These are phyloP conservation scores for Papilio glaucus DNA, from an alignment of 1,140 invertebrate species.

Conservation along the genomic window DNA sequence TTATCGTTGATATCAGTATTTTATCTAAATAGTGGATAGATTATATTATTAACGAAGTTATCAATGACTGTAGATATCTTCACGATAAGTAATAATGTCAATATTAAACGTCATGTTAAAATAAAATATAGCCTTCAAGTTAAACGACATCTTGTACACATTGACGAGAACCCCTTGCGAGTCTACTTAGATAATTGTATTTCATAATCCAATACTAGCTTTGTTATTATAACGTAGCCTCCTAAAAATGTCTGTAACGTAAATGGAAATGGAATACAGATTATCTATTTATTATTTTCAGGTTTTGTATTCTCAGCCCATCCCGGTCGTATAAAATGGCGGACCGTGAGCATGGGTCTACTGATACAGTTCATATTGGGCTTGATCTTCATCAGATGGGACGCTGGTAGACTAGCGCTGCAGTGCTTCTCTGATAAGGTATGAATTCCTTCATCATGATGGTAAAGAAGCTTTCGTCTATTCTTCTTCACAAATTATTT, in stretches of 20 bases:
- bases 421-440: slow-evolving; percentile 91
- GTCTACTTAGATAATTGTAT: no score
- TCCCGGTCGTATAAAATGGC: slow-evolving; percentile 87
- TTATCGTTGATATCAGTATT: no score
- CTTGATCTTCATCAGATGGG: slow-evolving; percentile 93
- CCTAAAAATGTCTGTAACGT: neutral
- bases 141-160: no score
- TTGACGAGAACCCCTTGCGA: no score
- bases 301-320: slow-evolving; percentile 87
- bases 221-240: no score
- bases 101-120: neutral
- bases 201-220: no score
- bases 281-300: no score
- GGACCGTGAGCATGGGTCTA: slow-evolving; percentile 91
- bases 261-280: no score
- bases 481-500: no score
- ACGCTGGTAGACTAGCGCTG: slow-evolving; percentile 89
- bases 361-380: slow-evolving; percentile 94
- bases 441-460: slow-evolving; percentile 7
- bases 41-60: neutral
- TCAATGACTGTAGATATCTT: neutral
- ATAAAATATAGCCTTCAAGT: neutral
- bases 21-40: neutral
- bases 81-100: neutral
- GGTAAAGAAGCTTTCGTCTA: neutral